These are phyloP conservation scores for Onthophagus sagittarius DNA, from an alignment of 2,888 invertebrate genomes.

Conservation along the genomic window DNA sequence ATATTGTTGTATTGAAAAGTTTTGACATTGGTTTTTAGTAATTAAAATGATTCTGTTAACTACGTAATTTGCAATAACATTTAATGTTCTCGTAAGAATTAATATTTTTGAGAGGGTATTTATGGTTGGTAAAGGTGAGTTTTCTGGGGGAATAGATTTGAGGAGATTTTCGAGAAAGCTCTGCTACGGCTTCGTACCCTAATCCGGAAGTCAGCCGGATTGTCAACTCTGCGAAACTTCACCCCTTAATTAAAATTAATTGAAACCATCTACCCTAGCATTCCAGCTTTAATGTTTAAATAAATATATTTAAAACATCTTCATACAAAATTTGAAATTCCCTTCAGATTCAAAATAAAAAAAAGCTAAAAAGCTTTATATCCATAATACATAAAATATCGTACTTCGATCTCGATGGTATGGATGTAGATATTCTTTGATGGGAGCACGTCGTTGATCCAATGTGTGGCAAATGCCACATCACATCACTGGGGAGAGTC, in stretches of 20 bases:
- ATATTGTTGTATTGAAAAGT: neutral
- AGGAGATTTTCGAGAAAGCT: slow-evolving; percentile 10
- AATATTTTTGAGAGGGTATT: neutral
- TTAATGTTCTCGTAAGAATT: too few species aligned
- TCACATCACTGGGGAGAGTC: neutral
- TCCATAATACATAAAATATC: too few species aligned
- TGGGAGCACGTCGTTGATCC: neutral
- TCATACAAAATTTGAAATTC: too few species aligned
- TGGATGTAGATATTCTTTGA: neutral
- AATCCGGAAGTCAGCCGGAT: slow-evolving; percentile 34
- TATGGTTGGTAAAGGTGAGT: neutral
- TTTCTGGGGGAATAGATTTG: slow-evolving; percentile 7
- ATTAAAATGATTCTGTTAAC: too few species aligned
- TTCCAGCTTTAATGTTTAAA: neutral
- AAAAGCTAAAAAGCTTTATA: too few species aligned
- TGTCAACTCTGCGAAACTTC: slow-evolving; percentile 33
- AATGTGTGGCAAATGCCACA: neutral
- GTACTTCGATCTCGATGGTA: too few species aligned
- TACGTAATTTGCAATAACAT: too few species aligned
- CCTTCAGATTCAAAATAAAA: too few species aligned
- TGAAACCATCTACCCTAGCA: slow-evolving; percentile 29
- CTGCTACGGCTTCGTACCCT: slow-evolving; percentile 28
- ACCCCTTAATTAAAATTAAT: slow-evolving; percentile 35
- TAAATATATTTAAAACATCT: neutral
- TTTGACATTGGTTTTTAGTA: neutral